Evolutionary conservation across 2,888 invertebrate genomes (phyloP).

Genomic region (Bedellia somnulentella): DNA sequence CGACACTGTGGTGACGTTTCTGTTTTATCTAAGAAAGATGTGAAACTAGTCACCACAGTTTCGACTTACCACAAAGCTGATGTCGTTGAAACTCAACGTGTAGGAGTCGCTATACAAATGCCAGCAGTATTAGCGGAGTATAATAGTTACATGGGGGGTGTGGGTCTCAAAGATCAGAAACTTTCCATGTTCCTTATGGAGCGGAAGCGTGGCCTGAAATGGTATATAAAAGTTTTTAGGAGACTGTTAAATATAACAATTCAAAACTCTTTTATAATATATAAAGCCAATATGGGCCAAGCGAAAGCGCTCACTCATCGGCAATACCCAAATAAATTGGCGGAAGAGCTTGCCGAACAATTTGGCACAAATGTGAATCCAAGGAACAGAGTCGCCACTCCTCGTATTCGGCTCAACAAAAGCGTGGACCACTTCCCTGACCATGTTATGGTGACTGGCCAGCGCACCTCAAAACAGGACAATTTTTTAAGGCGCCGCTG

Average conservation of each 20-base stretch:
- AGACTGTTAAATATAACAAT: conserved; percentile 5
- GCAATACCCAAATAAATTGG: conserved; percentile 8
- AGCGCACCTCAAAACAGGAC: conserved; percentile 2
- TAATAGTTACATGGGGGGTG: conserved; percentile 6
- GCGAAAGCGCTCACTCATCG: conserved; percentile 8
- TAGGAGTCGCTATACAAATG: background rate
- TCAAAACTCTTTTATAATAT: conserved; percentile 8
- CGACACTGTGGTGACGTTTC: conserved; percentile 6
- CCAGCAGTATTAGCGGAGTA: conserved; percentile 5
- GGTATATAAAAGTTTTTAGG: conserved; percentile 7
- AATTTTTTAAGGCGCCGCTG: background rate
- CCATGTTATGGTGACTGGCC: conserved; percentile 2
- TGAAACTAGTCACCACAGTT: conserved; percentile 6
- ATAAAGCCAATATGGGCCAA: conserved; percentile 8
- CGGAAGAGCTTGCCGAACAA: conserved; percentile 1
- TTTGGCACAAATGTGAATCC: background rate
- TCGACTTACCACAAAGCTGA: conserved; percentile 5
- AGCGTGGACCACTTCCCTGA: conserved; percentile 5
- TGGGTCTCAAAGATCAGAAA: conserved; percentile 6
- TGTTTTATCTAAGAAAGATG: conserved; percentile 6
- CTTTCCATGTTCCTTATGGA: conserved; percentile 3
- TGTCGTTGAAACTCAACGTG: background rate
- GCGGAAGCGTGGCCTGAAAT: conserved; percentile 5
- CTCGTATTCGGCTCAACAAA: conserved; percentile 3
- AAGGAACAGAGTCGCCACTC: background rate